Evolutionary conservation across 2,797 vertebrate species (phyloP), one percentile per base, ranked within the genome.

Genomic region (Lepidocolaptes lacrymiger): DNA sequence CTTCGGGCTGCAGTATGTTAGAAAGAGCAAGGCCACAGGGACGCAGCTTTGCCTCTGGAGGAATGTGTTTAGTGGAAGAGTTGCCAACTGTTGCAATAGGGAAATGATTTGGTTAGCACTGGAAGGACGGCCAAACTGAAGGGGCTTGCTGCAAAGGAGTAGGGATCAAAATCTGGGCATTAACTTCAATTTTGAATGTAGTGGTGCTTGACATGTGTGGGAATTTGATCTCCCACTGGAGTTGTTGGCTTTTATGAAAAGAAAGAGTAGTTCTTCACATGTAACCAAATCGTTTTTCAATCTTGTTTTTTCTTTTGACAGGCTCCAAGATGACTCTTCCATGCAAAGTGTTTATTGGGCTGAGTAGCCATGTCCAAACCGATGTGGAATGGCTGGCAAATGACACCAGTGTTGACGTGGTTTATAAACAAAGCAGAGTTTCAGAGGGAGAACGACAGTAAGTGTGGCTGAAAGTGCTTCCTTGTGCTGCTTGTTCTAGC

Each of bases 381-480:
- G 23, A 91, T 18, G 98, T 99, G 89, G 98, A 97, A 76, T 99
- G 99, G 99, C 89, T 97, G 17, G 98, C 98, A 34, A 98, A 99
- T 41, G 87, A 97, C 83, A 98, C 97, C 16, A 64, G 67, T 0
- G 54, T 99, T 52, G 94, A 98, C 3, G 39, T 73, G 1, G 97
- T 98, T 18, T 98, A 98, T 96, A 97, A 97, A 7, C 85, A 92
- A 59, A 96, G 84, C 39, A 98, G 98, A 8, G 97, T 98, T 72
- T 96, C 96, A 4, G 97, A 98, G 85, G 98, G 98, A 4, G 89
- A 75, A 6, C 94, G 94, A 66, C 98, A 97, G 99, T 99, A 98
- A 98, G 94, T 97, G 36, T 63, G 61, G 7, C 46, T 88, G 26
- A 56, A 82, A 49, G 26, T 32, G 12, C 56, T 91, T 90, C 20